Percentiles rank a stretch among this genome's conserved stretches.
Evolutionary conservation across 1,140 invertebrate species (phyloP).

Genomic region (Bombus fervidus): DNA sequence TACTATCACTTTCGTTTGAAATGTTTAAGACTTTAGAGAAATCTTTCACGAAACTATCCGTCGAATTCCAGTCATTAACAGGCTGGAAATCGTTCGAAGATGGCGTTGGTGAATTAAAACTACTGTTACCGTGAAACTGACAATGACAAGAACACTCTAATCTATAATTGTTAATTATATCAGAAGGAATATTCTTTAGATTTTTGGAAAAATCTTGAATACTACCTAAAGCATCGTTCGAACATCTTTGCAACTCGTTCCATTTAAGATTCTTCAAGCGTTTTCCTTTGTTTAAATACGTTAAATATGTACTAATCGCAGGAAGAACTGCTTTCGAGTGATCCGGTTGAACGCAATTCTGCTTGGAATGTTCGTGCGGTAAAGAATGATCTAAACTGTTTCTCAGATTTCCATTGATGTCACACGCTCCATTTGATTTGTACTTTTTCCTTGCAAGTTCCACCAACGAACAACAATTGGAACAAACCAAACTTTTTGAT

Average conservation of each 20-base stretch:
- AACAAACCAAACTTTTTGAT: too few species aligned
- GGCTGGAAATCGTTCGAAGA: background rate
- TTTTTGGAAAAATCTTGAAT: background rate
- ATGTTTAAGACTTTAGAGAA: background rate
- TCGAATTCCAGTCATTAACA: background rate
- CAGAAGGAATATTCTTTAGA: background rate
- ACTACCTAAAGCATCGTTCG: background rate
- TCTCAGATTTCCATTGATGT: constrained; percentile 1
- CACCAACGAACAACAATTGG: background rate
- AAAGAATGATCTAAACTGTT: background rate
- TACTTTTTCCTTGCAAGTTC: background rate
- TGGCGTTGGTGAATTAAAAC: too few species aligned
- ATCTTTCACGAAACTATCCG: background rate
- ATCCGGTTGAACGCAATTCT: background rate
- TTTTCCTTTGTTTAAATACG: background rate
- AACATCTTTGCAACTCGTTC: background rate
- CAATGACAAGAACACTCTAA: background rate
- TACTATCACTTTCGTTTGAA: background rate
- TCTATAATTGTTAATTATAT: background rate
- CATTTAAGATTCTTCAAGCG: background rate
- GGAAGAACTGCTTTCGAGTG: constrained; percentile 3
- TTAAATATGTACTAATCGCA: background rate
- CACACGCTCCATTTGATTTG: background rate
- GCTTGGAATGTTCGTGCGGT: background rate
- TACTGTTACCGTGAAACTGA: background rate